These are phyloP conservation scores for Dryomyza anilis DNA, from an alignment of 2,888 invertebrate genomes.

Conservation along the genomic window DNA sequence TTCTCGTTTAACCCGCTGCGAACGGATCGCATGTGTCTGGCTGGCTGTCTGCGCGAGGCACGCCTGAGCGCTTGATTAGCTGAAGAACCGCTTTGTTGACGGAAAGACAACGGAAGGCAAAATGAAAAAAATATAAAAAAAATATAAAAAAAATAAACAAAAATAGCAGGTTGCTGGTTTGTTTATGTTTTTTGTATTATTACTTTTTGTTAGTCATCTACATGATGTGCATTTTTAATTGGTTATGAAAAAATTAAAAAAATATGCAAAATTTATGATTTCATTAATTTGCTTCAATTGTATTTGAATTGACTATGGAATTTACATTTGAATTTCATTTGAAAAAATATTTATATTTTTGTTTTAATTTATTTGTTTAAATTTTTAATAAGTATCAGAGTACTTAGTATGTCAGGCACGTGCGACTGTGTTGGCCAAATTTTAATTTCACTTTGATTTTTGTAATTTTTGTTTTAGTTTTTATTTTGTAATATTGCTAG, in stretches of 20 bases:
- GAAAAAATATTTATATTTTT: not conserved
- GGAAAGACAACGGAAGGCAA: slow-evolving; percentile 12
- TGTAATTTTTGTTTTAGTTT: not conserved
- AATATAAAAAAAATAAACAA: too few relatives aligned
- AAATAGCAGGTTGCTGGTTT: too few relatives aligned
- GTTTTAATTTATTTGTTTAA: not conserved
- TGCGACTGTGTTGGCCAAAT: slow-evolving; percentile 25
- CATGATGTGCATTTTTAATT: slow-evolving; percentile 10
- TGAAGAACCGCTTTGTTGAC: too few relatives aligned
- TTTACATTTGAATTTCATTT: not conserved
- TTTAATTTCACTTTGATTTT: slow-evolving; percentile 30
- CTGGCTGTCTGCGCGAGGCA: not conserved
- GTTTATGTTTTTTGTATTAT: not conserved
- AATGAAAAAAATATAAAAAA: too few relatives aligned
- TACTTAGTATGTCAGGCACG: too few relatives aligned
- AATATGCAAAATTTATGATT: slow-evolving; percentile 2
- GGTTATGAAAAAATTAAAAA: not conserved
- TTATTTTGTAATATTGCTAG: too few relatives aligned
- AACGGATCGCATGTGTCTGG: not conserved
- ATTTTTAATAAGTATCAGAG: too few relatives aligned
- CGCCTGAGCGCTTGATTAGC: too few relatives aligned
- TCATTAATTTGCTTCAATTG: not conserved
- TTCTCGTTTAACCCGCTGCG: not conserved
- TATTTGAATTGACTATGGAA: not conserved
- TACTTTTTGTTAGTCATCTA: not conserved